Evolutionary conservation across 2,797 vertebrate genomes (phyloP).

Genomic region (Rousettus madagascariensis): DNA sequence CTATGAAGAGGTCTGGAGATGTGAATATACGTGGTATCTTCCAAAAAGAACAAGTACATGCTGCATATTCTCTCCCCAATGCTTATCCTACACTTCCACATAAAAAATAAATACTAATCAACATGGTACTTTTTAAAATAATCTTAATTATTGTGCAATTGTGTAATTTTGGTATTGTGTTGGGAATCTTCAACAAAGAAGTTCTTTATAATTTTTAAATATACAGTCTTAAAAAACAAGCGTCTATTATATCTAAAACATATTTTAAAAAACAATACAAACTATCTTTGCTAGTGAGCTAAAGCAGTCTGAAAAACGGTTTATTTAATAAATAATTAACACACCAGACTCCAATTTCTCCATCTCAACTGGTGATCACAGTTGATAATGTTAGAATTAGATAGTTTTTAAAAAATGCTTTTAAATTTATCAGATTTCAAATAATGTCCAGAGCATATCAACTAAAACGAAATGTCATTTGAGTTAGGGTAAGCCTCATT

Average conservation of each 20-base stretch:
- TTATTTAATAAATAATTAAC: conserved; percentile 37
- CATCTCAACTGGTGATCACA: not conserved
- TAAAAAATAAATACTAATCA: not conserved
- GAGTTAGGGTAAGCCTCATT: not conserved
- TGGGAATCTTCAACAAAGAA: not conserved
- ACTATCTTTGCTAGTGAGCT: not conserved
- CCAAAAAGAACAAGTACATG: not conserved
- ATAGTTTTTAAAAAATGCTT: not conserved
- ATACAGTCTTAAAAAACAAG: not conserved
- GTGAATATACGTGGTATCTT: not conserved
- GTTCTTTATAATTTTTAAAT: not conserved
- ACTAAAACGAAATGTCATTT: conserved; percentile 13
- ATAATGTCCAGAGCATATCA: not conserved
- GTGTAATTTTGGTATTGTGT: not conserved
- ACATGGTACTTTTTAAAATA: not conserved
- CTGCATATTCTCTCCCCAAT: not conserved
- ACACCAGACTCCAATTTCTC: not conserved
- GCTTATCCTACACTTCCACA: not conserved
- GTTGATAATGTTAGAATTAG: not conserved
- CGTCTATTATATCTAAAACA: not conserved
- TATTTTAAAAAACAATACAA: conserved; percentile 30
- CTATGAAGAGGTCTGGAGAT: not conserved
- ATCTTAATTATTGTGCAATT: not conserved
- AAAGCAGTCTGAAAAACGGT: conserved; percentile 12
- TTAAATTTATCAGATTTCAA: not conserved